These are phyloP conservation scores for Pogonognathellus flavescens DNA, from an alignment of 1,140 invertebrate genomes.

Conservation along the genomic window DNA sequence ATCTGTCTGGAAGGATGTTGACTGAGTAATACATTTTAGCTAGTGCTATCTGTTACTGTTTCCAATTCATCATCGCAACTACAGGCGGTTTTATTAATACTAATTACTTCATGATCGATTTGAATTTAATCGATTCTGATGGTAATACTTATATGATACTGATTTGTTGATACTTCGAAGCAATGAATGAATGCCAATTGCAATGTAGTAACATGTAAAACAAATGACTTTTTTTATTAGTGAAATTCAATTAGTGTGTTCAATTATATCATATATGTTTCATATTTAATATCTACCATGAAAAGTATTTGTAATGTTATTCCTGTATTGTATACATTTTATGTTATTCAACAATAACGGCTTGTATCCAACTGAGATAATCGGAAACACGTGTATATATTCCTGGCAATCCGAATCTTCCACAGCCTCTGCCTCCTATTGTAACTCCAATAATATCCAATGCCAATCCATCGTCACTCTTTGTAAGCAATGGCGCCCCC, in stretches of 20 bases:
- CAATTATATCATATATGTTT: not conserved
- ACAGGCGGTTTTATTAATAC: too few species aligned
- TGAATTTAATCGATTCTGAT: too few species aligned
- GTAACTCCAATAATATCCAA: conserved; percentile 52
- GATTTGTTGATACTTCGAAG: too few species aligned
- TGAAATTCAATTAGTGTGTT: not conserved
- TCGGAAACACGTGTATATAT: conserved; percentile 54
- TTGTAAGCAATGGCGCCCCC: conserved; percentile 22
- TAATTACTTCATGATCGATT: too few species aligned
- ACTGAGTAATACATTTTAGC: not conserved
- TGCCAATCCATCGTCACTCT: conserved; percentile 24
- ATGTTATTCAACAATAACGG: not conserved
- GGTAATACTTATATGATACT: too few species aligned
- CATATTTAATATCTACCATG: not conserved
- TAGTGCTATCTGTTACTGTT: too few species aligned
- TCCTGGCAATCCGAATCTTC: conserved; percentile 34
- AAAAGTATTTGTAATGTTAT: not conserved
- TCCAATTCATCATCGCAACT: too few species aligned
- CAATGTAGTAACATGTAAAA: not conserved
- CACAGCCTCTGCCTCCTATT: conserved; percentile 49
- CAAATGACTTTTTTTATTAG: not conserved
- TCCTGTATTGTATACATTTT: not conserved
- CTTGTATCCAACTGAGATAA: conserved; percentile 52
- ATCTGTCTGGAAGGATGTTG: not conserved
- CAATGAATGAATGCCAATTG: not conserved